These are phyloP conservation scores for Apodemia mormo DNA, from an alignment of 2,888 invertebrate species.

Conservation along the genomic window DNA sequence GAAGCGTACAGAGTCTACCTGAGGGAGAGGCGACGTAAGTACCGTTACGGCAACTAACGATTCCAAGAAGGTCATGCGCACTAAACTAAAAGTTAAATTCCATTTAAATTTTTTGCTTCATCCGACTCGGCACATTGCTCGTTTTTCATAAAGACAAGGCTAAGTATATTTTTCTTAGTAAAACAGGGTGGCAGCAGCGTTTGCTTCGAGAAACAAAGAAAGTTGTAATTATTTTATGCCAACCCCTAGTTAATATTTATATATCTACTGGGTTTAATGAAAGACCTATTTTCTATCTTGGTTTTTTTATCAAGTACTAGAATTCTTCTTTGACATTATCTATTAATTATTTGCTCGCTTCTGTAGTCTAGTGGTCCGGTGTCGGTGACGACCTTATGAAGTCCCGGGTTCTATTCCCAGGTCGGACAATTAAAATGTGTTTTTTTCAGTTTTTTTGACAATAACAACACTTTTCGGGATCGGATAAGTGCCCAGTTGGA, in stretches of 20 bases:
- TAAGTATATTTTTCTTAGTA: constrained; percentile 34
- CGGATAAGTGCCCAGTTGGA: too few species aligned
- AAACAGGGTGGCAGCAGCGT: constrained; percentile 28
- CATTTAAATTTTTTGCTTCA: constrained; percentile 69
- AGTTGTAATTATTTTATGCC: constrained; percentile 6
- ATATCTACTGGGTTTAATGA: not conserved
- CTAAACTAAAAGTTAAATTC: constrained; percentile 70
- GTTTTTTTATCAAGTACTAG: not conserved
- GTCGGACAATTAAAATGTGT: too few species aligned
- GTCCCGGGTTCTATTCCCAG: too few species aligned
- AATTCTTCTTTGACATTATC: not conserved
- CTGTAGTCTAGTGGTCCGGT: too few species aligned
- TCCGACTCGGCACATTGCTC: constrained; percentile 44
- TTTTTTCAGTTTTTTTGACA: too few species aligned
- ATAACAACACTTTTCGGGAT: too few species aligned
- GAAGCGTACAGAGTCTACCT: constrained; percentile 57
- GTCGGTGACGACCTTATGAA: too few species aligned
- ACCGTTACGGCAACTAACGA: constrained; percentile 72
- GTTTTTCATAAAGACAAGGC: constrained; percentile 35
- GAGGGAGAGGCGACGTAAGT: constrained; percentile 52
- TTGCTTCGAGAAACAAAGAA: constrained; percentile 15
- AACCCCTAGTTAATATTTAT: not conserved
- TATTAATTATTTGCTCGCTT: not conserved
- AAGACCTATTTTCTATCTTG: not conserved
- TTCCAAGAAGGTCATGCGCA: constrained; percentile 78